Conservation (phyloP, 2,888 invertebrate genomes). For the Diarsia brunnea region DNA sequence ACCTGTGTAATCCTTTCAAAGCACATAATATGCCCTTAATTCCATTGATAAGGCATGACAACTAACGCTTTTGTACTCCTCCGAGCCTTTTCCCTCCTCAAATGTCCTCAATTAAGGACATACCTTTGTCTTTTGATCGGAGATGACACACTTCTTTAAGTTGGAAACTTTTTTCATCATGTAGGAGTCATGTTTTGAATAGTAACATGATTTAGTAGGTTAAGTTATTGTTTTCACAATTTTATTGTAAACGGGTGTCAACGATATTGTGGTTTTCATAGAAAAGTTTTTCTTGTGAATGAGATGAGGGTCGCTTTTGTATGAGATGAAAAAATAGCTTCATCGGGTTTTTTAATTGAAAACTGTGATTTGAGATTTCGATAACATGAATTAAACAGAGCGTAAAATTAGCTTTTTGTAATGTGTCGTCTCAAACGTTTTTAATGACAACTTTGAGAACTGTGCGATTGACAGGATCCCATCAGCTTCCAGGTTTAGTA, state of each 20-base stretch:
- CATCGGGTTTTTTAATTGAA: slow-evolving; percentile 49
- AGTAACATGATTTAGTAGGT: slow-evolving; percentile 85
- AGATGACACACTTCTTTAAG: slow-evolving; percentile 84
- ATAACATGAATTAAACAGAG: slow-evolving; percentile 22
- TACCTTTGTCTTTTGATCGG: slow-evolving; percentile 85
- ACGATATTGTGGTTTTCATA: slow-evolving; percentile 74
- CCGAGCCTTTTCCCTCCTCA: slow-evolving; percentile 82
- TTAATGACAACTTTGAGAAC: slow-evolving; percentile 1
- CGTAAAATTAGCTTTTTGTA: slow-evolving; percentile 51
- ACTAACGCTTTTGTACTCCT: slow-evolving; percentile 86
- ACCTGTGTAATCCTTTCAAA: slow-evolving; percentile 90
- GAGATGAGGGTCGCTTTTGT: slow-evolving; percentile 45
- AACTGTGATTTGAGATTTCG: slow-evolving; percentile 25
- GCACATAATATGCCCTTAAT: slow-evolving; percentile 89
- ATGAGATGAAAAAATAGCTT: slow-evolving; percentile 31
- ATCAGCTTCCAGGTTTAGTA: neutral
- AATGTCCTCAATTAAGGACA: slow-evolving; percentile 88
- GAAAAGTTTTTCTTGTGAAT: slow-evolving; percentile 66
- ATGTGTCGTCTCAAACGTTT: slow-evolving; percentile 9
- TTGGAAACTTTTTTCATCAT: slow-evolving; percentile 63
- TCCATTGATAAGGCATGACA: slow-evolving; percentile 90
- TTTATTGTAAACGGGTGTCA: slow-evolving; percentile 84
- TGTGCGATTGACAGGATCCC: neutral
- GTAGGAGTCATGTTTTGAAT: slow-evolving; percentile 87
- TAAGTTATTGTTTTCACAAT: slow-evolving; percentile 82